Evolutionary conservation across 2,113 vertebrate species (phyloP), one percentile per base, ranked within the genome.

Genomic region (Lasiurus cinereus): DNA sequence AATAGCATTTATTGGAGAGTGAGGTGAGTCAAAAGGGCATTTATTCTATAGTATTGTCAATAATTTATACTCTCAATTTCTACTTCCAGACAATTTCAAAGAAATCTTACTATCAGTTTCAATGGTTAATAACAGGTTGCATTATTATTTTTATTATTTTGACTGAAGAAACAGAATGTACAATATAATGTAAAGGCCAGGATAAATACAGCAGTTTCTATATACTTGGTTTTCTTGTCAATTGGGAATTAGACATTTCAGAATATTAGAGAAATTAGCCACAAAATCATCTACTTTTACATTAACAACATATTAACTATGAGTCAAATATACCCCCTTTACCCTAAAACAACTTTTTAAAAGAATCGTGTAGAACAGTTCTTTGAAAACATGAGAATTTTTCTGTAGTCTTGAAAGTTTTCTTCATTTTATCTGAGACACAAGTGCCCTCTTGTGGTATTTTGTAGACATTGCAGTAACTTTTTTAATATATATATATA

Each of bases 361-460:
- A 13, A 93, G n/a, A 39, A 69, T 64, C 19, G 36, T 21, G n/a
- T 31, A 70, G 36, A 83, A 67, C 18, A 80, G 8, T 66, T 83
- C 48, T 91, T 91, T 83, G 29, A 83, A 43, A 93, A 31, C 5
- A 2, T 22, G 83, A 7, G 6, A 31, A 78, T 74, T 93, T n/a
- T 14, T 91, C 12, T 72, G 0, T 33, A 29, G 19, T 46, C 14
- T 33, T 80, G 0, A 70, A 3, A 0, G 4, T n/a, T 46, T 73
- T 36, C 10, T 89, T 22, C 46, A 31, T 74, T 93, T 96, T 97
- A 43, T 73, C 46, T 96, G 69, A 84, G 70, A 77, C 96, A n/a
- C 67, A 33, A 92, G 24, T 15, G 96, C 95, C 98, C 98, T 90
- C 98, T 97, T 96, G 98, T 98, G 98, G 98, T 78, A 27, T 1